Base-by-base conservation (phyloP, 2,113 vertebrate species). In the Leptodactylus fuscus region DNA sequence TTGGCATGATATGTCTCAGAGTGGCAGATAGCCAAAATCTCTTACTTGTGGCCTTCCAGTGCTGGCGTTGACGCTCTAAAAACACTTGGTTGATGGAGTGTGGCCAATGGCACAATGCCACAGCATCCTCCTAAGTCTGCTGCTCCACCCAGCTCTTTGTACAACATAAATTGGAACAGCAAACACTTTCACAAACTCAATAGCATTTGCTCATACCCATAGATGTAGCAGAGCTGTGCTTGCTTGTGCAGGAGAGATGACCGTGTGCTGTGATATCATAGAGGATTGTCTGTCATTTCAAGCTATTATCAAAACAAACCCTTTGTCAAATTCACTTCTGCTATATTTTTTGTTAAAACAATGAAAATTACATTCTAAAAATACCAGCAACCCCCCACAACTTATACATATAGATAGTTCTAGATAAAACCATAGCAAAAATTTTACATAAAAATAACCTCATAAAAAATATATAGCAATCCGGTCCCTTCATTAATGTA, bases 91-190 rank as follows among this genome's bases (percentile, higher is more conserved):
- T 44, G 44, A 70, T 79, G 60, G 83, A 85, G 74, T 29, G 34
- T 79, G 46, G 75, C 75, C 83, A 85, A 55, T 79, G 83, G 83
- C 83, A 85, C 44, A 55, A 41, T 79, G 83, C 74, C 75, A 76
- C 53, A n/a, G 24, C 41, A 62, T 84, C 82, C 55, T 77, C 65
- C 32, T 58, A 38, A 55, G 81, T 58, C 73, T 77, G 27, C 53
- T 65, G 53, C 82, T 67, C 70, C 69, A 74, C 70, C 49, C 11
- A 29, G 7, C 20, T 32, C 38, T 46, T 83, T 83, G 36, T 75
- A 48, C 32, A 29, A 58, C 22, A 74, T 49, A 18, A 6, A 38
- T 44, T 67, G 67, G 24, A 10, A 41, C 55, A 81, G 34, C 8
- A 46, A 18, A 38, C 18, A 69, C 34, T 27, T 60, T 65, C 11